Evolutionary conservation across 2,797 vertebrate genomes (phyloP).

Genomic region (Enteromius fasciolatus): DNA sequence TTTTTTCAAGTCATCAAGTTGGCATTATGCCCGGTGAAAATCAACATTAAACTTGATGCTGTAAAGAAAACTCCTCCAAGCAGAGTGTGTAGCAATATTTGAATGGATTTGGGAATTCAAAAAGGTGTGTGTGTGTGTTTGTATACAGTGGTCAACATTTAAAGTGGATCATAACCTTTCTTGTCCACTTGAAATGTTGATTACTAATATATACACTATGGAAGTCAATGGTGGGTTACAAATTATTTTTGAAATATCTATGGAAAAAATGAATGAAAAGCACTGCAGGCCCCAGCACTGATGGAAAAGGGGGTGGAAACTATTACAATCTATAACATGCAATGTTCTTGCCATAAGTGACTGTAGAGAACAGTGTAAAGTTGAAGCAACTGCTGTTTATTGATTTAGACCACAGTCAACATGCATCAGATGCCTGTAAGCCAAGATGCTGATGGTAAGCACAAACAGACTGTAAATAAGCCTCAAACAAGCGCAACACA

Average conservation of each 20-base stretch:
- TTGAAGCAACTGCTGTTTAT: slow-evolving; percentile 5
- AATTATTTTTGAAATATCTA: too few species aligned
- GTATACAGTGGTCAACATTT: too few species aligned
- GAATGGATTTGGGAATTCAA: too few species aligned
- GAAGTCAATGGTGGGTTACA: too few species aligned
- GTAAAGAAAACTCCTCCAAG: background rate
- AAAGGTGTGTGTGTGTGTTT: too few species aligned
- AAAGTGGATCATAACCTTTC: too few species aligned
- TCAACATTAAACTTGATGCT: background rate
- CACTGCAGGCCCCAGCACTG: background rate
- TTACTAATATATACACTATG: too few species aligned
- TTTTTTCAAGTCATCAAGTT: background rate
- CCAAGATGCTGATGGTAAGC: background rate
- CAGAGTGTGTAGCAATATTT: too few species aligned
- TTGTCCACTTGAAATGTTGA: too few species aligned
- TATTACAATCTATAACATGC: background rate
- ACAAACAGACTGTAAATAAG: background rate
- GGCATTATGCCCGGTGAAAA: background rate
- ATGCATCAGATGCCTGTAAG: background rate
- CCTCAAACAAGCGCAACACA: background rate
- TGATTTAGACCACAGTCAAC: slow-evolving; percentile 1
- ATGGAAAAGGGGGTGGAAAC: background rate
- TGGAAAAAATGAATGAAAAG: background rate
- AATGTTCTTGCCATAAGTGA: background rate
- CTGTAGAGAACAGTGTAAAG: background rate